These are phyloP conservation scores for Pedetes capensis DNA, from an alignment of 2,113 vertebrate genomes.

Conservation along the genomic window DNA sequence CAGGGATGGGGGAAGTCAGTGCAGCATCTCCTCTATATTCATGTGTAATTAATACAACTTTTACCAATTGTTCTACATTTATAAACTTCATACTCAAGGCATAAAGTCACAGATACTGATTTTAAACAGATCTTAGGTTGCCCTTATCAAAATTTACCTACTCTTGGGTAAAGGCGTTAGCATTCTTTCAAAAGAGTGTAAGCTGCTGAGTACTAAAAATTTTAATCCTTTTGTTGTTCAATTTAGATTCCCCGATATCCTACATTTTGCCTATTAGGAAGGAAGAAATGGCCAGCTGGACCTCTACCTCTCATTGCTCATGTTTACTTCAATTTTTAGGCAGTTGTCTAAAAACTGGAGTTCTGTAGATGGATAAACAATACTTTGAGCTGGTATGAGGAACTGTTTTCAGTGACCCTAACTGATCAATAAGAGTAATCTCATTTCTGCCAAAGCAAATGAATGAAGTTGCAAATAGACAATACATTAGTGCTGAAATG, in stretches of 20 bases:
- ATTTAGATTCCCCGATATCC: not conserved
- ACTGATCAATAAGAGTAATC: not conserved
- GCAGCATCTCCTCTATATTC: slow-evolving; percentile 71
- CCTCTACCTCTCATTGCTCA: slow-evolving; percentile 36
- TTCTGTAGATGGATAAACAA: slow-evolving; percentile 13
- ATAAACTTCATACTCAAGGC: slow-evolving; percentile 60
- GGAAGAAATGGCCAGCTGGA: not conserved
- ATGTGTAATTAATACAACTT: slow-evolving; percentile 76
- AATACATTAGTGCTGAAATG: not conserved
- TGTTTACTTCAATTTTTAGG: slow-evolving; percentile 35
- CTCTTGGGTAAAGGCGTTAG: slow-evolving; percentile 16
- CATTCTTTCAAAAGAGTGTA: not conserved
- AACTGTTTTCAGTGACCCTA: slow-evolving; percentile 34
- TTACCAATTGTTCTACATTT: slow-evolving; percentile 71
- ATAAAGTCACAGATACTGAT: slow-evolving; percentile 50
- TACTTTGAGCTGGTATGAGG: not conserved
- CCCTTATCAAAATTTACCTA: slow-evolving; percentile 12
- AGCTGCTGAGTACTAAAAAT: not conserved
- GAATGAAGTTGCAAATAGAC: not conserved
- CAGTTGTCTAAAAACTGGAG: slow-evolving; percentile 19
- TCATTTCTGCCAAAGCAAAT: not conserved
- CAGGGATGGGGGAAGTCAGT: slow-evolving; percentile 18
- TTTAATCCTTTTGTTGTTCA: not conserved
- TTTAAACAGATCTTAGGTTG: slow-evolving; percentile 61
- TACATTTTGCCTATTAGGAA: not conserved